Percentiles rank a stretch among this genome's conserved stretches.
These are phyloP conservation scores for Drosophila nasuta DNA, from an alignment of 1,140 invertebrate genomes.

Conservation along the genomic window DNA sequence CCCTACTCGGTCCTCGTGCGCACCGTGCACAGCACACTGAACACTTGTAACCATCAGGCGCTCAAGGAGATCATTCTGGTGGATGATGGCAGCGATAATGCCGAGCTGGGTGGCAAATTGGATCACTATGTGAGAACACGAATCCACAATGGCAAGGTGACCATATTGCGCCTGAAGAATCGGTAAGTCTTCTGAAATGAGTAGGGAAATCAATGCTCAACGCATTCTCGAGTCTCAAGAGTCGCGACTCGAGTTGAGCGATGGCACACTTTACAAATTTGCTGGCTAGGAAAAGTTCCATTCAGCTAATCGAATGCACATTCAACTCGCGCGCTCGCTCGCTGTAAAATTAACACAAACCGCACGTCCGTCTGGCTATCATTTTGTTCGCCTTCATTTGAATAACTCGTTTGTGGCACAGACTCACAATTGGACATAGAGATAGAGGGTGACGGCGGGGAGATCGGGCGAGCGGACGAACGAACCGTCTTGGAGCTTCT, in stretches of 20 bases:
- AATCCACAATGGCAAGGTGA: slow-evolving; percentile 88
- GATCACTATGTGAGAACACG: slow-evolving; percentile 91
- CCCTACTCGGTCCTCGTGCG: slow-evolving; percentile 93
- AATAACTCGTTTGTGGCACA: slow-evolving; percentile 72
- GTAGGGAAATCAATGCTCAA: not conserved
- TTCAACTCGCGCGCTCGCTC: slow-evolving; percentile 23
- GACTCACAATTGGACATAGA: slow-evolving; percentile 36
- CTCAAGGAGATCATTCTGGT: slow-evolving; percentile 95
- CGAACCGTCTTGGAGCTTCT: slow-evolving; percentile 52
- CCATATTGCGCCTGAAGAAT: slow-evolving; percentile 90
- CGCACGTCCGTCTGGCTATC: slow-evolving; percentile 48
- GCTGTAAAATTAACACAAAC: slow-evolving; percentile 42
- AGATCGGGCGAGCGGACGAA: not conserved
- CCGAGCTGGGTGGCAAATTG: slow-evolving; percentile 90
- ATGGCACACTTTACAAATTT: slow-evolving; percentile 37
- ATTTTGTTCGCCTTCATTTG: slow-evolving; percentile 64
- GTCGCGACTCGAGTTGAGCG: slow-evolving; percentile 1
- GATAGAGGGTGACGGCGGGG: not conserved
- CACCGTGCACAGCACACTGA: slow-evolving; percentile 95
- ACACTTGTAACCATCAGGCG: slow-evolving; percentile 89
- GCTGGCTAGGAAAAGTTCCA: slow-evolving; percentile 65
- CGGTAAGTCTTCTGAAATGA: slow-evolving; percentile 85
- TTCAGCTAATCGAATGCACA: slow-evolving; percentile 69
- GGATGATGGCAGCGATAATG: slow-evolving; percentile 94
- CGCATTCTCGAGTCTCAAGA: not conserved